Base-by-base conservation (phyloP, 2,113 vertebrate species). In the Reinhardtius hippoglossoides region DNA sequence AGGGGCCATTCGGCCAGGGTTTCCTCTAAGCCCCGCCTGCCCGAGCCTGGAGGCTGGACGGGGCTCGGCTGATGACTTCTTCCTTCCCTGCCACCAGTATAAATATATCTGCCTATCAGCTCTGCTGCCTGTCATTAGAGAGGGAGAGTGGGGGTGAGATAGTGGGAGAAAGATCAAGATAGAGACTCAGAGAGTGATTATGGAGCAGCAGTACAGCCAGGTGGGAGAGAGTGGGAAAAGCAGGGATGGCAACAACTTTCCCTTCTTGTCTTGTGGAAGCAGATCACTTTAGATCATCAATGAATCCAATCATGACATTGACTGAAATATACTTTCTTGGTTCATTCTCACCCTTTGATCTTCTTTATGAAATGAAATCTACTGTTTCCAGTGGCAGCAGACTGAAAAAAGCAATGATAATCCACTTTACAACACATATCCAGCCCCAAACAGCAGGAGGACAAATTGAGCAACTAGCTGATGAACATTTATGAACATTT, bases 21-120 rank as follows among this genome's bases (percentile, higher is more conserved):
- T 90, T 69, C 88, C 81, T 86, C 70, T 71, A 92, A 94, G 93
- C 92, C 95, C 94, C 95, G 95, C 95, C 94, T 65, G 63, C 27
- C 24, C 9, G 21, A 68, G 76, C 76, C 87, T 57, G 57, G 80
- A 78, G 88, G 88, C 88, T 57, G 57, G 66, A 81, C 86, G 35
- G 83, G 80, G 83, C 57, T 80, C 57, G 82, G 85, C 83, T 84
- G 88, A 89, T 84, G 88, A 86, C 72, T 91, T 77, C 81, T 81
- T 88, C 87, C 83, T 87, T 86, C 70, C 80, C 67, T 76, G 81
- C 80, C 84, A 88, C 81, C 76, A 77, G 80, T 76, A 74, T 91
- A 91, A 90, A 92, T 90, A 93, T 92, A 90, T 91, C 92, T 80
- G 87, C 84, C 92, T 89, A 90, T 89, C 89, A 87, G 86, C 62